Percentiles rank a stretch among this genome's conserved stretches.
phyloP scores from a whole-genome alignment of 1,140 invertebrate species.

The Drosophila micromelanica region DNA sequence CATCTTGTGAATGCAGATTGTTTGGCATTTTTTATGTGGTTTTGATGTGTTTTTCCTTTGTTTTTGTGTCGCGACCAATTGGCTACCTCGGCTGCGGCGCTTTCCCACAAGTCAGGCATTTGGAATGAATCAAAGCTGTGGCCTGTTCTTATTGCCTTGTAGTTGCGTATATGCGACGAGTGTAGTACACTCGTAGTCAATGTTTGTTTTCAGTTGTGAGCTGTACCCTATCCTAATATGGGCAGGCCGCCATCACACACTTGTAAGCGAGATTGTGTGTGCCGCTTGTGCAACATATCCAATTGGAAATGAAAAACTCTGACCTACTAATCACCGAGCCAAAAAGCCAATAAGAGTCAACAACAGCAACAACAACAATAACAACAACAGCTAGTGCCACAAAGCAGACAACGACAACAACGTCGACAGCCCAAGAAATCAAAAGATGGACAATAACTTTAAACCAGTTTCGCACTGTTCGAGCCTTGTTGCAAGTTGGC shows the following conservation, averaged over 20 bases:
- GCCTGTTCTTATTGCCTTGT: constrained; percentile 73
- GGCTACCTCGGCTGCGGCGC: constrained; percentile 38
- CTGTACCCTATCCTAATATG: constrained; percentile 79
- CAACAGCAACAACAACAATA: constrained; percentile 32
- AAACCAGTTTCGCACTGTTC: constrained; percentile 71
- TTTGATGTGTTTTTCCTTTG: constrained; percentile 2
- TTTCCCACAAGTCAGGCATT: constrained; percentile 63
- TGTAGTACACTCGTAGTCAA: constrained; percentile 46
- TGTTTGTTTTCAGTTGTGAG: constrained; percentile 44
- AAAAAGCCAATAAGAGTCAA: constrained; percentile 82
- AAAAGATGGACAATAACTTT: constrained; percentile 83
- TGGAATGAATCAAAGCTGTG: constrained; percentile 67
- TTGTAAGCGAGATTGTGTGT: constrained; percentile 52
- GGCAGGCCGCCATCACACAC: constrained; percentile 56
- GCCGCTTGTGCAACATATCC: constrained; percentile 75
- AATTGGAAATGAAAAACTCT: constrained; percentile 83
- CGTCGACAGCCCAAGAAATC: constrained; percentile 75
- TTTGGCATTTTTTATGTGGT: not conserved
- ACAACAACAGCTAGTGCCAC: constrained; percentile 47
- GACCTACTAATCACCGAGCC: constrained; percentile 81
- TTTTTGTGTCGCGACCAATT: constrained; percentile 28
- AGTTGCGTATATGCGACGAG: constrained; percentile 37
- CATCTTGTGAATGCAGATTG: not conserved
- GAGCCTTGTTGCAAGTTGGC: constrained; percentile 66
- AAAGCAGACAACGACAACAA: constrained; percentile 53